Conservation (phyloP, 2,113 vertebrate species). For the Miniopterus natalensis region DNA sequence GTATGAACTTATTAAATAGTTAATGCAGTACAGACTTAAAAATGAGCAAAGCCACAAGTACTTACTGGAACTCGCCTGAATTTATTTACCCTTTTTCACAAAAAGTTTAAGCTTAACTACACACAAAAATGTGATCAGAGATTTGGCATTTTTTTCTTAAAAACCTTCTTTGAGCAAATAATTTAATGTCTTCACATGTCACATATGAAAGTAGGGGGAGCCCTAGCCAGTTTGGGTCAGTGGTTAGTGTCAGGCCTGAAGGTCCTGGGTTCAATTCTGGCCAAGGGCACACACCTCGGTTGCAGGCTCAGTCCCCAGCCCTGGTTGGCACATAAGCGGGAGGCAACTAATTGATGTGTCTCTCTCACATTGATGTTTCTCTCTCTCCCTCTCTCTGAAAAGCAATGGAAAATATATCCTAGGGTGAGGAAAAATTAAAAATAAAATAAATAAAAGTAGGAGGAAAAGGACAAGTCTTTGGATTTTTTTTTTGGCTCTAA, state of each 20-base stretch:
- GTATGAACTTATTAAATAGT: not conserved
- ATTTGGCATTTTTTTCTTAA: not conserved
- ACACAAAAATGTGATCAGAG: not conserved
- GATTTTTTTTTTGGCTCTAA: not conserved
- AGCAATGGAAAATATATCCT: too few relatives aligned
- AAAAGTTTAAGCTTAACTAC: not conserved
- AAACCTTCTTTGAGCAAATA: not conserved
- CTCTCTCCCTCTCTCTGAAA: too few relatives aligned
- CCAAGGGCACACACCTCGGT: too few relatives aligned
- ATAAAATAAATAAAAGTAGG: too few relatives aligned
- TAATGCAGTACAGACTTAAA: not conserved
- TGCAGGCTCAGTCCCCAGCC: too few relatives aligned
- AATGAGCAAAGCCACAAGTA: not conserved
- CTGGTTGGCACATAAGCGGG: too few relatives aligned
- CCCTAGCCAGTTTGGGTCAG: too few relatives aligned
- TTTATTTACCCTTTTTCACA: not conserved
- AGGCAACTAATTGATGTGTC: too few relatives aligned
- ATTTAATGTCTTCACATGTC: not conserved
- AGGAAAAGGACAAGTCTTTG: not conserved
- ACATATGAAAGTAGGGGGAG: not conserved
- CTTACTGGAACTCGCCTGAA: not conserved
- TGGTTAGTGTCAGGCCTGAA: too few relatives aligned
- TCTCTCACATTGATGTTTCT: too few relatives aligned
- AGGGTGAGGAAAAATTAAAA: too few relatives aligned
- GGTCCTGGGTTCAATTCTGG: too few relatives aligned